Conservation (phyloP, 2,888 invertebrate genomes). For the Morpho achilles region DNA sequence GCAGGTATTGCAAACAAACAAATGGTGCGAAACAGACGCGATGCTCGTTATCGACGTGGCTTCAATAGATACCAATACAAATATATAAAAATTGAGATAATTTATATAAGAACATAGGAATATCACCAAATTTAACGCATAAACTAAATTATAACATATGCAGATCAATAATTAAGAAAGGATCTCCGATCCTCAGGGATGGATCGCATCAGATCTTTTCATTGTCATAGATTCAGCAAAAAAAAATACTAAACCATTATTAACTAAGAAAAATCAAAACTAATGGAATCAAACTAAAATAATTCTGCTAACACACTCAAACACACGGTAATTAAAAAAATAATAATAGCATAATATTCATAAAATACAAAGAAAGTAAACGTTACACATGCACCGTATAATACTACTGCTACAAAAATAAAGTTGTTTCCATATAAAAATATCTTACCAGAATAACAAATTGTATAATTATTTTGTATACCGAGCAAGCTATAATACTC, state of each 20-base stretch:
- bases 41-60: slow-evolving; percentile 49
- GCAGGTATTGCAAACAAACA: slow-evolving; percentile 54
- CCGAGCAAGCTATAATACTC: slow-evolving; percentile 71
- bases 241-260: slow-evolving; percentile 72
- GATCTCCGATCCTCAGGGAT: slow-evolving; percentile 40
- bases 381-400: slow-evolving; percentile 76
- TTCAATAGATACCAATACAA: slow-evolving; percentile 49
- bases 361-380: slow-evolving; percentile 63
- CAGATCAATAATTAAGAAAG: slow-evolving; percentile 64
- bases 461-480: slow-evolving; percentile 71
- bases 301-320: slow-evolving; percentile 77
- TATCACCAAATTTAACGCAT: slow-evolving; percentile 67
- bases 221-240: slow-evolving; percentile 79
- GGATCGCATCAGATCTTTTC: slow-evolving; percentile 79
- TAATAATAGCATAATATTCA: slow-evolving; percentile 69
- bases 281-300: slow-evolving; percentile 74
- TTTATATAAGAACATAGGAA: slow-evolving; percentile 52
- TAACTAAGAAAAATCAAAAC: slow-evolving; percentile 69
- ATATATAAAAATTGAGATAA: slow-evolving; percentile 34
- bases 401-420: slow-evolving; percentile 74
- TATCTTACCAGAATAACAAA: slow-evolving; percentile 77
- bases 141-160: slow-evolving; percentile 58
- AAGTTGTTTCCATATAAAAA: slow-evolving; percentile 70
- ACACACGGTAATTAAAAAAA: slow-evolving; percentile 73
- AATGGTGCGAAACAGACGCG: slow-evolving; percentile 29